These are phyloP conservation scores for Myoxocephalus aenaeus DNA, from an alignment of 2,797 vertebrate species.

Conservation along the genomic window DNA sequence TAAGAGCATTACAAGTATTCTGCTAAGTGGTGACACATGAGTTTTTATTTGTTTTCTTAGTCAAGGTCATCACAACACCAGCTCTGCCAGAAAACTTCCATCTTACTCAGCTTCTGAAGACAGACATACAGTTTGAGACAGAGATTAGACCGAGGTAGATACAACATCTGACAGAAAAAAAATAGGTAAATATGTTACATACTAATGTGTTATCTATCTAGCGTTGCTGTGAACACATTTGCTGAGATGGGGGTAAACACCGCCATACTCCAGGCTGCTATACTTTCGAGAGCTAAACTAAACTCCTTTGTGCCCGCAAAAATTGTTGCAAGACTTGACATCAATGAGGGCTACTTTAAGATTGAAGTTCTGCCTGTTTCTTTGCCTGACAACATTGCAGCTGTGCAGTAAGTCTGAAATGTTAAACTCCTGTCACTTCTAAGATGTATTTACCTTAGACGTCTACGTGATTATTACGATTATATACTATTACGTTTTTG, in stretches of 20 bases:
- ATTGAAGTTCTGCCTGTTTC: constrained; percentile 80
- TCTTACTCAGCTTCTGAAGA: constrained; percentile 75
- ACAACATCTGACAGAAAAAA: constrained; percentile 5
- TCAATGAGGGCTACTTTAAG: constrained; percentile 83
- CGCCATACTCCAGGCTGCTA: constrained; percentile 78
- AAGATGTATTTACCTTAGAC: neutral
- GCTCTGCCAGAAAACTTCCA: constrained; percentile 78
- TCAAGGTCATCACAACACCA: constrained; percentile 77
- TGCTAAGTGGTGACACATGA: neutral
- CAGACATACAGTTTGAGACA: constrained; percentile 79
- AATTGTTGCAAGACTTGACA: constrained; percentile 69
- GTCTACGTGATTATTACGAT: neutral
- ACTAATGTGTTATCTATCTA: constrained; percentile 59
- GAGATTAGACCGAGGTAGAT: constrained; percentile 84
- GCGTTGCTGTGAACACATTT: constrained; percentile 81
- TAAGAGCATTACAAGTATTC: neutral
- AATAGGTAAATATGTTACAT: neutral
- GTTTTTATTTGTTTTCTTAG: constrained; percentile 62
- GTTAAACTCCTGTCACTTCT: neutral
- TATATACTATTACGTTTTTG: neutral
- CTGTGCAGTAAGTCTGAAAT: constrained; percentile 73
- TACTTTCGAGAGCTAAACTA: constrained; percentile 77
- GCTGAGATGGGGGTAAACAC: constrained; percentile 86
- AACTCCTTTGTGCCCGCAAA: constrained; percentile 75
- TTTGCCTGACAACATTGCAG: constrained; percentile 78